Conservation (phyloP, 2,113 vertebrate species). For the Ciconia maguari region DNA sequence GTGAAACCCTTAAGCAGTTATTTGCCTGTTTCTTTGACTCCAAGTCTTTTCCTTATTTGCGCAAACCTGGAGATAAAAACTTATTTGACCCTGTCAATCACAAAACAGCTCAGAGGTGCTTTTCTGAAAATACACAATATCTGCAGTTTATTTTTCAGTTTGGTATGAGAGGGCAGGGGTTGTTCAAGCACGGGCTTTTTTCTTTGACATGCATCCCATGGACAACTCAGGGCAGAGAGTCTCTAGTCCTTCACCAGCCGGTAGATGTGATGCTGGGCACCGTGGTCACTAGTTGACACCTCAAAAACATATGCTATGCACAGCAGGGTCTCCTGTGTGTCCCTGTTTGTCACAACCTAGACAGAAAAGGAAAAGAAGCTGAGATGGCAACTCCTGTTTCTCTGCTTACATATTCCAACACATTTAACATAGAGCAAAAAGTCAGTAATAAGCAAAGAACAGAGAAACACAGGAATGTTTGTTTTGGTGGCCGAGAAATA, state of each 20-base stretch:
- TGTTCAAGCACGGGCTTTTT: slow-evolving; percentile 49
- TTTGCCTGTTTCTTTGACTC: background rate
- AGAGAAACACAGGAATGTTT: background rate
- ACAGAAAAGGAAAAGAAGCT: slow-evolving; percentile 20
- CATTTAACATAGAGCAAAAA: background rate
- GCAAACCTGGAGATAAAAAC: background rate
- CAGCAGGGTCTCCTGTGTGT: slow-evolving; percentile 92
- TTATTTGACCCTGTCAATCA: background rate
- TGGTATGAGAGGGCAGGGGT: slow-evolving; percentile 14
- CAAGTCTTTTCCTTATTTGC: background rate
- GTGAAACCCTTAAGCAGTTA: background rate
- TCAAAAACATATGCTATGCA: slow-evolving; percentile 94
- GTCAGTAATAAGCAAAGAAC: background rate
- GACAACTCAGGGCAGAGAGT: slow-evolving; percentile 39
- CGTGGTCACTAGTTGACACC: slow-evolving; percentile 91
- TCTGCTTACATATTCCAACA: background rate
- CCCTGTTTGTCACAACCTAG: slow-evolving; percentile 93
- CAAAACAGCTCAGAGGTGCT: slow-evolving; percentile 52
- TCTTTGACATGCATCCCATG: slow-evolving; percentile 47
- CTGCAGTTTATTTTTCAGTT: slow-evolving; percentile 74
- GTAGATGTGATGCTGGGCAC: slow-evolving; percentile 95
- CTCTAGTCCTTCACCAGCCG: slow-evolving; percentile 92
- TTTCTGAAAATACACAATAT: slow-evolving; percentile 69
- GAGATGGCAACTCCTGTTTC: background rate
- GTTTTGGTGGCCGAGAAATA: background rate